These are phyloP conservation scores for Labeo catla DNA, from an alignment of 2,113 vertebrate genomes.

Conservation along the genomic window DNA sequence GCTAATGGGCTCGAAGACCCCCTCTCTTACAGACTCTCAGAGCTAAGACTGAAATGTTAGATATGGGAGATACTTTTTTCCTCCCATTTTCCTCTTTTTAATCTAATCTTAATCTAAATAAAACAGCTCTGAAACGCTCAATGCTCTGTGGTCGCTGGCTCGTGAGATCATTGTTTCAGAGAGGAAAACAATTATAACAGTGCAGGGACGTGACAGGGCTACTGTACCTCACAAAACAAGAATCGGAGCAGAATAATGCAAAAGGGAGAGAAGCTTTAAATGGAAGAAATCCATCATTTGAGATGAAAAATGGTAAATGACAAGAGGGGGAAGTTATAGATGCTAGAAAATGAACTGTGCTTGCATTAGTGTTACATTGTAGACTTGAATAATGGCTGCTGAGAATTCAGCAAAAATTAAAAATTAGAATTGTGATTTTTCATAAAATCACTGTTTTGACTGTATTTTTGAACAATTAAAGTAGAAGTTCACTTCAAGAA, in stretches of 20 bases:
- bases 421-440: no score
- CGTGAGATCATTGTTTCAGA: slow-evolving; percentile 72
- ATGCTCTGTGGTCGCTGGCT: slow-evolving; percentile 65
- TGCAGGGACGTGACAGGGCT: slow-evolving; percentile 54
- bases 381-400: no score
- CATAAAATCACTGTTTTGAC: no score
- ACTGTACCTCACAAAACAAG: slow-evolving; percentile 58
- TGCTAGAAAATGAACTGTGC: neutral
- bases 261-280: slow-evolving; percentile 56
- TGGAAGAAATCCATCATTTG: slow-evolving; percentile 49
- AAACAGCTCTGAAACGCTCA: slow-evolving; percentile 25
- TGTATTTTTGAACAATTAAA: no score
- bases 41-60: slow-evolving; percentile 37
- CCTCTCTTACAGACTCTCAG: slow-evolving; percentile 38
- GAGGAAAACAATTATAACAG: slow-evolving; percentile 75
- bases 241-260: slow-evolving; percentile 30
- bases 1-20: slow-evolving; percentile 64
- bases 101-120: no score
- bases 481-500: no score
- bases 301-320: neutral
- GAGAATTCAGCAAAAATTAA: no score
- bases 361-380: no score
- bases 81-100: neutral
- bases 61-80: slow-evolving; percentile 6
- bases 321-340: neutral